Conservation (phyloP, 2,797 vertebrate genomes). For the Limosa lapponica region DNA sequence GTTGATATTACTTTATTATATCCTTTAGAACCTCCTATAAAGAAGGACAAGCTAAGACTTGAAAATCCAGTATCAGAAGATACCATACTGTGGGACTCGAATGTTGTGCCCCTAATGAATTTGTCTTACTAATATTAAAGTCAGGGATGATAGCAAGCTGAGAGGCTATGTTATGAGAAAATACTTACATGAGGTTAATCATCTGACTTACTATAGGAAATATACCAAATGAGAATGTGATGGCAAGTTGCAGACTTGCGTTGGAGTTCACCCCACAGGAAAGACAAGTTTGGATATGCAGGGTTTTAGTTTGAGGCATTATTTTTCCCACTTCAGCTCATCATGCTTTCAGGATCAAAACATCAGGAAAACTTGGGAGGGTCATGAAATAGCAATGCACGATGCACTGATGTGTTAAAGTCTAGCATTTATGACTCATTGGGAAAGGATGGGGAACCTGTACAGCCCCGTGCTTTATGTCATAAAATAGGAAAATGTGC, state of each 20-base stretch:
- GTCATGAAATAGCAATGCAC: neutral
- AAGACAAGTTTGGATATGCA: neutral
- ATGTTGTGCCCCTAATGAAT: neutral
- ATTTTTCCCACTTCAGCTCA: neutral
- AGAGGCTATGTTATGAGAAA: neutral
- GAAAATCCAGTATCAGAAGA: neutral
- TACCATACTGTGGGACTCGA: accelerated
- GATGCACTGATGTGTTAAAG: neutral
- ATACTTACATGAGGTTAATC: neutral
- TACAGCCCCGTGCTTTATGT: neutral
- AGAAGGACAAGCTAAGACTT: neutral
- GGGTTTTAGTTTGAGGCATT: neutral
- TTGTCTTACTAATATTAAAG: neutral
- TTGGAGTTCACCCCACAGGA: neutral
- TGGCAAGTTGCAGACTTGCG: neutral
- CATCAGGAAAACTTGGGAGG: neutral
- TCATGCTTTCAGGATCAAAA: neutral
- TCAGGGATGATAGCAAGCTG: neutral
- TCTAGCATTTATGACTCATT: neutral
- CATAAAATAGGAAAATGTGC: neutral
- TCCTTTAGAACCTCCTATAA: neutral
- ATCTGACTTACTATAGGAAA: neutral
- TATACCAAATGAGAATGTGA: neutral
- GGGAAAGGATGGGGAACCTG: neutral
- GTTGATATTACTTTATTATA: neutral